phyloP scores from a whole-genome alignment of 2,113 vertebrate species.

The Stegostoma tigrinum region DNA sequence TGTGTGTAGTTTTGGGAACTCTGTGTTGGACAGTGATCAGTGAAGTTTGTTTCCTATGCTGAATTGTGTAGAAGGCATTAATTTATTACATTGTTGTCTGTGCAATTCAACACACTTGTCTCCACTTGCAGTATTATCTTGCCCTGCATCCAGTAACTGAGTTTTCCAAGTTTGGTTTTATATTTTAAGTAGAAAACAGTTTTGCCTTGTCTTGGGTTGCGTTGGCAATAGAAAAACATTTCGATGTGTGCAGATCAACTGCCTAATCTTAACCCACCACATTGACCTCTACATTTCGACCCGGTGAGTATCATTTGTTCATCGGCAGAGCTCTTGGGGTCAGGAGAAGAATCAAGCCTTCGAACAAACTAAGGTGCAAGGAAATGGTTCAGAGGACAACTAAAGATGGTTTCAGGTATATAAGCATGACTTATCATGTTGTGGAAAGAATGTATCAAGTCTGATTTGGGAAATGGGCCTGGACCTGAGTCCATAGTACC shows the following conservation, averaged over 20 bases:
- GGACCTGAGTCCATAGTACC: not conserved
- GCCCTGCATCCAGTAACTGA: not conserved
- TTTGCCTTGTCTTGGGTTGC: not conserved
- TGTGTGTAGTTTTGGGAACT: not conserved
- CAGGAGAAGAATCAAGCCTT: not conserved
- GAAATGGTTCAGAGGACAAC: not conserved
- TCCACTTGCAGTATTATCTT: not conserved
- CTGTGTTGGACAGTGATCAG: not conserved
- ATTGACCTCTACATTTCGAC: not conserved
- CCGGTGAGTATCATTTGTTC: not conserved
- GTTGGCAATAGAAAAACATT: not conserved
- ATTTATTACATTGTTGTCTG: not conserved
- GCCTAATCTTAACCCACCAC: not conserved
- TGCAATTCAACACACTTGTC: not conserved
- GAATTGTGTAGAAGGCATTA: not conserved
- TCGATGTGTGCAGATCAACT: not conserved
- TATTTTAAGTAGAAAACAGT: not conserved
- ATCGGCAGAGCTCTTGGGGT: not conserved
- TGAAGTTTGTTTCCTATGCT: not conserved
- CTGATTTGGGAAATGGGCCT: not conserved
- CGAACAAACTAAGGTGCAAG: not conserved
- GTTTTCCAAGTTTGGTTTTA: not conserved
- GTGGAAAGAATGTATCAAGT: not conserved
- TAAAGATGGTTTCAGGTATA: not conserved
- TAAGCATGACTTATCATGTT: not conserved